Conservation (phyloP, 2,888 invertebrate genomes). For the Diaperis boleti region DNA sequence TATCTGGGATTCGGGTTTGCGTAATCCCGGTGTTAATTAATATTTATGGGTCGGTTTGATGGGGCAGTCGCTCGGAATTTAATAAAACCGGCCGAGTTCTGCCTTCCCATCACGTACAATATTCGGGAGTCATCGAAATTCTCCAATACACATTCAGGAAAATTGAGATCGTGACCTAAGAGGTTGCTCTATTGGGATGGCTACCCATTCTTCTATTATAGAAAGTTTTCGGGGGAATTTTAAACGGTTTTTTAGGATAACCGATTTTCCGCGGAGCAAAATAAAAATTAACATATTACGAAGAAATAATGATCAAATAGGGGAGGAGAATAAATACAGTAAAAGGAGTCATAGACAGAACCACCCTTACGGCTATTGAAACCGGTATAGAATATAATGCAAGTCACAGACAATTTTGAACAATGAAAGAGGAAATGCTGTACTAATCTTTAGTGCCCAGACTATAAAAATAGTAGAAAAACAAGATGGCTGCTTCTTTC, state of each 20-base stretch:
- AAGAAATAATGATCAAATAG: too few species aligned
- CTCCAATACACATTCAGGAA: slow-evolving; percentile 62
- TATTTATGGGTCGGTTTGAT: neutral
- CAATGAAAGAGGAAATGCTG: too few species aligned
- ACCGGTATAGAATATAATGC: too few species aligned
- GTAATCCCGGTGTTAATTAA: slow-evolving; percentile 8
- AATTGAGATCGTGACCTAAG: slow-evolving; percentile 62
- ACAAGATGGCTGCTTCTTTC: too few species aligned
- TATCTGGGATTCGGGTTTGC: slow-evolving; percentile 19
- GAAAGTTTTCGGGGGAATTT: slow-evolving; percentile 36
- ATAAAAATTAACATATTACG: too few species aligned
- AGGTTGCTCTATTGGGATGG: slow-evolving; percentile 37
- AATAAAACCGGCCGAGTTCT: slow-evolving; percentile 52
- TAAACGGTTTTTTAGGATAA: slow-evolving; percentile 34
- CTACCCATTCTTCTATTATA: slow-evolving; percentile 42
- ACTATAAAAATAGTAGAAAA: too few species aligned
- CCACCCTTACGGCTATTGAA: too few species aligned
- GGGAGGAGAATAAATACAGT: too few species aligned
- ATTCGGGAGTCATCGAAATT: slow-evolving; percentile 62
- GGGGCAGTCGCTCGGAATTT: slow-evolving; percentile 38
- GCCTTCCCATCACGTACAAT: slow-evolving; percentile 62
- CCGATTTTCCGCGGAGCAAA: slow-evolving; percentile 7
- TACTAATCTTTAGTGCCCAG: too few species aligned
- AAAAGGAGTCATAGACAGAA: too few species aligned
- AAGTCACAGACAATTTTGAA: too few species aligned